These are phyloP conservation scores for Lamellibrachia satsuma DNA, from an alignment of 2,888 invertebrate species.

Conservation along the genomic window DNA sequence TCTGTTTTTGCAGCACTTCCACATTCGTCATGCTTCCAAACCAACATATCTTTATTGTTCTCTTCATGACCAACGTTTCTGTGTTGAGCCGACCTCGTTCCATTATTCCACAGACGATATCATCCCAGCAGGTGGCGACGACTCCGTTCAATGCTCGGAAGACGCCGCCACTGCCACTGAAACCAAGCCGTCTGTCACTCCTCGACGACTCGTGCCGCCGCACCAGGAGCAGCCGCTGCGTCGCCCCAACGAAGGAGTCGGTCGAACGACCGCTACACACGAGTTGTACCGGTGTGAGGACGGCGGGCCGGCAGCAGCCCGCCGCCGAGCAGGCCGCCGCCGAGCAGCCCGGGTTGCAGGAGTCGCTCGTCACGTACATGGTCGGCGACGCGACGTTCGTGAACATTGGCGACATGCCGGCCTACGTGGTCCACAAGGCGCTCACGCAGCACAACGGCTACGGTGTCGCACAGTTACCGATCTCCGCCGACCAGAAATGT, in stretches of 20 bases:
- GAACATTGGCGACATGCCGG: constrained; percentile 3
- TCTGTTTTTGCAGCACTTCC: no score
- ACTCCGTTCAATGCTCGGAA: not conserved
- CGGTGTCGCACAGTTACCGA: not conserved
- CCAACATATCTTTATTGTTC: no score
- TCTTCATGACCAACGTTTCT: not conserved
- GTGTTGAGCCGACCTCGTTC: not conserved
- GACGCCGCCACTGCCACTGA: not conserved
- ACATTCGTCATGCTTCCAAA: no score
- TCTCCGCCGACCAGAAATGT: not conserved
- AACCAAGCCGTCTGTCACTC: not conserved
- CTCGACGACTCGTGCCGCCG: not conserved
- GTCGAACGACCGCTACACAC: not conserved
- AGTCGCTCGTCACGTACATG: not conserved
- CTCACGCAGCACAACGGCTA: not conserved
- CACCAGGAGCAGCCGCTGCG: not conserved
- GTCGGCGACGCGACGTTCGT: not conserved
- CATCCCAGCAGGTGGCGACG: not conserved
- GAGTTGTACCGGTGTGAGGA: not conserved
- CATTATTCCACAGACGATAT: not conserved
- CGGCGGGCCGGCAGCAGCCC: no score
- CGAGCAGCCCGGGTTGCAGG: not conserved
- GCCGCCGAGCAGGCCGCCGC: not conserved
- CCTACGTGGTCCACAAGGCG: not conserved
- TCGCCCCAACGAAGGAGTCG: not conserved